phyloP scores from a whole-genome alignment of 1,140 invertebrate species.

The Seison nebaliae region DNA sequence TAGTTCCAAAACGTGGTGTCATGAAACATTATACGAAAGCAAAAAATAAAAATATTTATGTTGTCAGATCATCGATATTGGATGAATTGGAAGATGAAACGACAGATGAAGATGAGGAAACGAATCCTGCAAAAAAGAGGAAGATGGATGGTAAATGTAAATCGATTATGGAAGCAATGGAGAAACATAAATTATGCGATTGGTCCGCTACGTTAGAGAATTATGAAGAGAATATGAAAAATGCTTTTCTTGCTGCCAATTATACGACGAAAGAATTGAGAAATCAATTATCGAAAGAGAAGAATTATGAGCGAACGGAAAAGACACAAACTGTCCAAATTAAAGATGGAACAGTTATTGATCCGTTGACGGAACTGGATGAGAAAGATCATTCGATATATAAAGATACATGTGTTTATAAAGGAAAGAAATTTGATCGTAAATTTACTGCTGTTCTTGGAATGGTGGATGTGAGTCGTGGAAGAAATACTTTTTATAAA shows the following conservation, averaged over 20 bases:
- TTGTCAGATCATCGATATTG: too few relatives aligned
- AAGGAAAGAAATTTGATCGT: constrained; percentile 18
- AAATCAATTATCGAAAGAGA: not conserved
- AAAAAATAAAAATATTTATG: constrained; percentile 39
- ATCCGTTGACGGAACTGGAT: constrained; percentile 56
- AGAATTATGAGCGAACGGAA: constrained; percentile 8
- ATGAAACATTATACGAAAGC: constrained; percentile 41
- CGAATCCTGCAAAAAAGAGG: constrained; percentile 37
- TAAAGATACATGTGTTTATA: constrained; percentile 33
- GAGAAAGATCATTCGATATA: constrained; percentile 39
- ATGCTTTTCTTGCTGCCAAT: not conserved
- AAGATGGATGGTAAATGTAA: constrained; percentile 28
- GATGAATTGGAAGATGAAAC: constrained; percentile 36
- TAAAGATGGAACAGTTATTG: constrained; percentile 53
- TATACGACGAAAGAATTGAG: constrained; percentile 3
- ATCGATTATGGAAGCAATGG: constrained; percentile 31
- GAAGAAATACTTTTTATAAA: constrained; percentile 82
- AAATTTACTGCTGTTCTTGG: constrained; percentile 51
- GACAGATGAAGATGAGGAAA: constrained; percentile 51
- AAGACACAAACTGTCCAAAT: constrained; percentile 35
- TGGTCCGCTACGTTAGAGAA: constrained; percentile 13
- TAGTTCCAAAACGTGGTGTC: constrained; percentile 14
- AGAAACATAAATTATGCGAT: constrained; percentile 11
- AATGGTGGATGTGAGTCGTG: constrained; percentile 50
- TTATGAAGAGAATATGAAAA: constrained; percentile 1